Conservation (phyloP, 2,888 invertebrate genomes). For the Ichneumon xanthorius region DNA sequence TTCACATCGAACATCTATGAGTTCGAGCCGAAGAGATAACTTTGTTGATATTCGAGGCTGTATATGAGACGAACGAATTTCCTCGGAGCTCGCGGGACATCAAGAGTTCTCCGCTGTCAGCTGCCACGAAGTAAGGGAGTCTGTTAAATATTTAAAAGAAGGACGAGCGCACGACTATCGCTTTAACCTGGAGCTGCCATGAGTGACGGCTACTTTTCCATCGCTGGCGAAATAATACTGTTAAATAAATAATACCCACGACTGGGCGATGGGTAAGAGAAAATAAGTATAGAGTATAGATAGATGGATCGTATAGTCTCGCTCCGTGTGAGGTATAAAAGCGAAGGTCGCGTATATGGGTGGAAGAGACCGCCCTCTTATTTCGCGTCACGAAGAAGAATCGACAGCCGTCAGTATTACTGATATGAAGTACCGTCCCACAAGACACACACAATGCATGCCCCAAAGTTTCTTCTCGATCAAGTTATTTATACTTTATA, state of each 20-base stretch:
- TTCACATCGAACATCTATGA: neutral
- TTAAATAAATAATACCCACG: conserved; percentile 73
- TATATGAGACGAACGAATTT: neutral
- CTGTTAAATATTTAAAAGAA: conserved; percentile 70
- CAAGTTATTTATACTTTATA: neutral
- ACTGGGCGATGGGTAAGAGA: neutral
- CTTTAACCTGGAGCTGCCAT: conserved; percentile 66
- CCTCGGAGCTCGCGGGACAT: neutral
- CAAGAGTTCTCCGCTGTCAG: neutral
- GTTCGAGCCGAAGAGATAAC: neutral
- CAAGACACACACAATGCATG: neutral
- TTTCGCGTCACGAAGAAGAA: conserved; percentile 37
- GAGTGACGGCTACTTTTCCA: conserved; percentile 61
- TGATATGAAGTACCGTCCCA: conserved; percentile 16
- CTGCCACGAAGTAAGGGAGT: conserved; percentile 17
- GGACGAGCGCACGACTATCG: conserved; percentile 63
- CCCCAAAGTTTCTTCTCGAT: neutral
- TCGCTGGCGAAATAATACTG: conserved; percentile 68
- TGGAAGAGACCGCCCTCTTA: neutral
- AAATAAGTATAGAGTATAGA: neutral
- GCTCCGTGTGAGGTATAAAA: conserved; percentile 1
- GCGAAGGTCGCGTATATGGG: conserved; percentile 6
- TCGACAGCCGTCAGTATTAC: conserved; percentile 41
- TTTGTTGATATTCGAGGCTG: neutral
- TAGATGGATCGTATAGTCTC: neutral